Evolutionary conservation across 2,113 vertebrate species (phyloP).

Genomic region (Podiceps cristatus): DNA sequence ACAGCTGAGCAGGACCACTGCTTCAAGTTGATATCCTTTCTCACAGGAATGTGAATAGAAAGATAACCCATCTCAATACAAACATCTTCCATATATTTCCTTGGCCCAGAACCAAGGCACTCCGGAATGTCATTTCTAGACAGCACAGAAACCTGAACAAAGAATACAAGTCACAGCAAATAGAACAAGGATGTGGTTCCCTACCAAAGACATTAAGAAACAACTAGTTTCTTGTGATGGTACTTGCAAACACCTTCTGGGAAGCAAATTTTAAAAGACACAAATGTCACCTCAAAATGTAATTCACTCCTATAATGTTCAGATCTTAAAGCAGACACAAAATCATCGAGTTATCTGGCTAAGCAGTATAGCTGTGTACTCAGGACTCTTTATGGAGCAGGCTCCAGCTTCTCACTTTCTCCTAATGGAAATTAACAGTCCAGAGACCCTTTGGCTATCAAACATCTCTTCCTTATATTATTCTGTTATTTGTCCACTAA

Average conservation of each 20-base stretch:
- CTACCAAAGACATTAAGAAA: background rate
- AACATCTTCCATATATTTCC: background rate
- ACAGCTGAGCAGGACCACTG: background rate
- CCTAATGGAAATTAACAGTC: background rate
- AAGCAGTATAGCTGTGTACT: background rate
- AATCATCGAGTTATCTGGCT: background rate
- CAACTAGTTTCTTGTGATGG: background rate
- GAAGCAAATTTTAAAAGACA: background rate
- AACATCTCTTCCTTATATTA: background rate
- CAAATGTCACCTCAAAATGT: background rate
- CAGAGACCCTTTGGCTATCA: background rate
- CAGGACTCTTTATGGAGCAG: background rate
- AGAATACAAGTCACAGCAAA: background rate
- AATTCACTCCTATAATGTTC: background rate
- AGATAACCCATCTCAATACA: background rate
- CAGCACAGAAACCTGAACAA: background rate
- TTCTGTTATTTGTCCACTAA: background rate
- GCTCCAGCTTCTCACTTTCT: background rate
- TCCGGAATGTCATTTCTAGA: background rate
- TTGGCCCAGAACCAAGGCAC: background rate
- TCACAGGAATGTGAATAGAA: background rate
- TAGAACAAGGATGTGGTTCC: background rate
- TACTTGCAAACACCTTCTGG: background rate
- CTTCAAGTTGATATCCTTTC: background rate
- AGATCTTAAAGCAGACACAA: background rate